Evolutionary conservation across 1,140 invertebrate species (phyloP).

Genomic region (Popillia japonica): DNA sequence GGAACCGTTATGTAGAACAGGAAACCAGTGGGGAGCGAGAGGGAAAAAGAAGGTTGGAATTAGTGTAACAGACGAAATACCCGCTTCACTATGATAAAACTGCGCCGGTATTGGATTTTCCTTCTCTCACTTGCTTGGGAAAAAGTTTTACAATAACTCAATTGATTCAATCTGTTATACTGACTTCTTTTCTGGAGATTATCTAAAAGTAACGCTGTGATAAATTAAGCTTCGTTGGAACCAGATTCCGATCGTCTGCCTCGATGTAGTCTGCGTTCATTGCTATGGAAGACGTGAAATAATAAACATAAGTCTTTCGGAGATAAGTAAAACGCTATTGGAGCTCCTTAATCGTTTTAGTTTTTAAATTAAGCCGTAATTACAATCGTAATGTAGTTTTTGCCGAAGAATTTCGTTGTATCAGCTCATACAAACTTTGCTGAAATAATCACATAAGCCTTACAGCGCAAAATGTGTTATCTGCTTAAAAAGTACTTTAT

Average conservation of each 20-base stretch:
- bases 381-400: neutral
- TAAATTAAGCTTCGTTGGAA: neutral
- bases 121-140: neutral
- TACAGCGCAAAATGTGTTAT: too few species aligned
- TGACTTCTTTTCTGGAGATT: neutral
- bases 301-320: conserved; percentile 7
- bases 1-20: neutral
- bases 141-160: conserved; percentile 11
- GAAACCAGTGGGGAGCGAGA: neutral
- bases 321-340: neutral
- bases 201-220: conserved; percentile 5
- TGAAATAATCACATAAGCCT: too few species aligned
- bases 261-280: neutral
- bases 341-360: neutral
- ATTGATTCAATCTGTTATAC: conserved; percentile 15
- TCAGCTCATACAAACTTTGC: too few species aligned
- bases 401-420: too few species aligned
- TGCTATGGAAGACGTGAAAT: neutral
- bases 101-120: conserved; percentile 6
- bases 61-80: conserved; percentile 5
- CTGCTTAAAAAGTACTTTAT: too few species aligned
- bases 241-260: neutral
- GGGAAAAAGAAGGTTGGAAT: neutral
- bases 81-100: neutral
- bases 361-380: neutral